A percentile compares a stretch with the other conserved stretches of the same genome.
Conservation (phyloP, 2,113 vertebrate genomes). For the Helogale parvula region DNA sequence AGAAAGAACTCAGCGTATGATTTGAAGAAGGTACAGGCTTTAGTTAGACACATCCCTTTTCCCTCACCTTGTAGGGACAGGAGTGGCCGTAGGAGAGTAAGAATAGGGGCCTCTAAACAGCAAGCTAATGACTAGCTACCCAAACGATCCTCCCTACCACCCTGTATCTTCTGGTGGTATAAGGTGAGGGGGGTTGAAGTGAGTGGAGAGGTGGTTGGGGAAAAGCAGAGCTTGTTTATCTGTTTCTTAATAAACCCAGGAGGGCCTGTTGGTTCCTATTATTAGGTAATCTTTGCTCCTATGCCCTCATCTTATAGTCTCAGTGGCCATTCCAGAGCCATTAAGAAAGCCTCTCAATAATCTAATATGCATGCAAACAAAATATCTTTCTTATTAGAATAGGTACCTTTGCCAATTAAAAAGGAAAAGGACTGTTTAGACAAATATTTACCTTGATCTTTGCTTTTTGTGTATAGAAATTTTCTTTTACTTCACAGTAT, state of each 20-base stretch:
- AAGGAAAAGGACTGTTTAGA: neutral
- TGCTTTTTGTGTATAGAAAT: neutral
- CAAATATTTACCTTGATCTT: conserved; percentile 36
- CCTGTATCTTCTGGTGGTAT: neutral
- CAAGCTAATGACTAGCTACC: neutral
- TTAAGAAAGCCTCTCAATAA: neutral
- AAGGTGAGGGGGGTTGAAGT: neutral
- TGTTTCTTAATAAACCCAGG: neutral
- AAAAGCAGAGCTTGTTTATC: neutral
- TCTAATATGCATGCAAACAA: neutral
- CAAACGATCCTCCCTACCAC: neutral
- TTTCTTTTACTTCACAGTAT: conserved; percentile 16
- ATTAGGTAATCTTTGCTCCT: neutral
- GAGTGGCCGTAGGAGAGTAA: neutral
- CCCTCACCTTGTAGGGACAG: neutral
- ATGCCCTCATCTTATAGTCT: neutral
- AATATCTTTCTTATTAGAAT: neutral
- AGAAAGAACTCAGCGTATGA: neutral
- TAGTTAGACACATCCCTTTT: neutral
- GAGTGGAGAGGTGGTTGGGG: neutral
- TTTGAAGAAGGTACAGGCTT: neutral
- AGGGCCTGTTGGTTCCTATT: neutral
- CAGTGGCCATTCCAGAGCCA: neutral
- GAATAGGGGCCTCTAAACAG: neutral
- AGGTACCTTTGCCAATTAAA: neutral